A percentile compares a stretch with the other conserved stretches of the same genome.
Evolutionary conservation across 2,888 invertebrate species (phyloP).

Genomic region (Ctenicera cuprea): DNA sequence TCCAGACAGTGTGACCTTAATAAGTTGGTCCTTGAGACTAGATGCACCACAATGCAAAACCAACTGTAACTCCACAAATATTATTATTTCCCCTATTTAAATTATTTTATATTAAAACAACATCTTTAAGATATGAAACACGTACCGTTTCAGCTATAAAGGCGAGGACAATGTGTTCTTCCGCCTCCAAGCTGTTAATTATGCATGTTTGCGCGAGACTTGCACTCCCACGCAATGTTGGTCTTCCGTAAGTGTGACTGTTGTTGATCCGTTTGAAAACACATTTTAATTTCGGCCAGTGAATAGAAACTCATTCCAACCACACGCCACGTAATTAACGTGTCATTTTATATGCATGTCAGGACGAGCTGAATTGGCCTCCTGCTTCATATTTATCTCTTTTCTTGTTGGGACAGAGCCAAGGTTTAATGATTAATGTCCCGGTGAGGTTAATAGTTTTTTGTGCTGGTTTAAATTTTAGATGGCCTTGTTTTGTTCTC

Average conservation of each 20-base stretch:
- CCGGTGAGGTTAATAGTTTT: not conserved
- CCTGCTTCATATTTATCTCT: slow-evolving; percentile 23
- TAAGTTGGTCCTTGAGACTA: too few relatives aligned
- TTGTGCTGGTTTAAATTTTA: not conserved
- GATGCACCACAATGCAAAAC: too few relatives aligned
- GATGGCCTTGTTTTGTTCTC: not conserved
- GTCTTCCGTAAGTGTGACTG: slow-evolving; percentile 16
- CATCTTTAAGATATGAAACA: too few relatives aligned
- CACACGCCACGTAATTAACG: slow-evolving; percentile 36
- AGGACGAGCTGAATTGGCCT: slow-evolving; percentile 31
- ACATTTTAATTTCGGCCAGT: slow-evolving; percentile 39
- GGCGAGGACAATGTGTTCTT: not conserved
- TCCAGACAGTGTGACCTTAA: too few relatives aligned
- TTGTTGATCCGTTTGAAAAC: not conserved
- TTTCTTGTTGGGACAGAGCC: not conserved
- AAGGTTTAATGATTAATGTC: slow-evolving; percentile 17
- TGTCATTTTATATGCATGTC: slow-evolving; percentile 47
- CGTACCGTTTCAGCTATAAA: too few relatives aligned
- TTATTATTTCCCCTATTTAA: too few relatives aligned
- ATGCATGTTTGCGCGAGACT: not conserved
- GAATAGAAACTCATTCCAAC: slow-evolving; percentile 40
- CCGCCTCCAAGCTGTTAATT: not conserved
- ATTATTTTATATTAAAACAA: too few relatives aligned
- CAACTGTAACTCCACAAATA: too few relatives aligned
- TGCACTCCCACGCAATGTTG: slow-evolving; percentile 1